Percentiles rank a stretch among this genome's conserved stretches.
phyloP scores from a whole-genome alignment of 2,888 invertebrate species.

The Nesidiocoris tenuis region DNA sequence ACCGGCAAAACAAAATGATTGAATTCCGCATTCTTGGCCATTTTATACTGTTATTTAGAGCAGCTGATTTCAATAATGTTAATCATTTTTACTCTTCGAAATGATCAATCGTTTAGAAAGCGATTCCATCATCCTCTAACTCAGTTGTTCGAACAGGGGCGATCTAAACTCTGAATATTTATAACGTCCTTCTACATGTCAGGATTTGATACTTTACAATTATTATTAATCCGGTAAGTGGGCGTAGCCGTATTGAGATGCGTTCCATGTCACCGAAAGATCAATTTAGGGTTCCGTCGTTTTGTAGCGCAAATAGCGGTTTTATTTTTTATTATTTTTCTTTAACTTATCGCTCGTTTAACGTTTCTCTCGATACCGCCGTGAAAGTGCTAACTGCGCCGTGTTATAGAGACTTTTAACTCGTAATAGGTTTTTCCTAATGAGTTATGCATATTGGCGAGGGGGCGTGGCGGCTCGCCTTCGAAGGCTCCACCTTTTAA shows the following conservation, averaged over 20 bases:
- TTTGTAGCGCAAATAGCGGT: too few relatives aligned
- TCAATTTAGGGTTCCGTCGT: slow-evolving; percentile 27
- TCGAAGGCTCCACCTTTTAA: slow-evolving; percentile 17
- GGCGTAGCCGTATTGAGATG: slow-evolving; percentile 27
- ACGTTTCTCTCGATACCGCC: slow-evolving; percentile 15
- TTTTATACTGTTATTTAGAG: too few relatives aligned
- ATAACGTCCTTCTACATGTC: slow-evolving; percentile 16
- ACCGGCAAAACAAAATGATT: too few relatives aligned
- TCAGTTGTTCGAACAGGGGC: slow-evolving; percentile 19
- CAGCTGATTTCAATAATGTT: too few relatives aligned
- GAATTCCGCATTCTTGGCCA: too few relatives aligned
- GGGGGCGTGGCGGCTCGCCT: slow-evolving; percentile 12
- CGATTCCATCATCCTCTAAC: slow-evolving; percentile 32
- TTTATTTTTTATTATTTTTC: too few relatives aligned
- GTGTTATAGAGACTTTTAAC: slow-evolving; percentile 38
- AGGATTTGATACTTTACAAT: slow-evolving; percentile 29
- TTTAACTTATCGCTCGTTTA: not conserved
- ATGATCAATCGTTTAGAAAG: not conserved
- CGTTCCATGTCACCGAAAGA: slow-evolving; percentile 24
- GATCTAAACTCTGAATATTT: slow-evolving; percentile 31
- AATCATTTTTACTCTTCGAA: too few relatives aligned
- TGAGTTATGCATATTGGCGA: slow-evolving; percentile 41
- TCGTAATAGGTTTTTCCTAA: slow-evolving; percentile 35
- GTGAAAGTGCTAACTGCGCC: slow-evolving; percentile 32
- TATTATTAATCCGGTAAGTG: slow-evolving; percentile 25